Evolutionary conservation across 2,797 vertebrate genomes (phyloP).

Genomic region (Pristis pectinata): DNA sequence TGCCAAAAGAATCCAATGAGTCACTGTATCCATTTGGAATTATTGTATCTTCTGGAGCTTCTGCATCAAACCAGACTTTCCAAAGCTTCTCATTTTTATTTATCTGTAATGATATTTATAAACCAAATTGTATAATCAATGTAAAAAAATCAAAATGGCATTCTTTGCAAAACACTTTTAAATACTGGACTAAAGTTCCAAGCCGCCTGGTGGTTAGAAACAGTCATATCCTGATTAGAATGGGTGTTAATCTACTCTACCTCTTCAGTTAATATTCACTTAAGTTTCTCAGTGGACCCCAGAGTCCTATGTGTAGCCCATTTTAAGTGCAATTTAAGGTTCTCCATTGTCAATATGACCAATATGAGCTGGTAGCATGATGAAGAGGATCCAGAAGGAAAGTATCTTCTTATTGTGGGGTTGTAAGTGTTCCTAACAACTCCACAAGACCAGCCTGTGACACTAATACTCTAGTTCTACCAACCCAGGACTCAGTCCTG

Average conservation of each 20-base stretch:
- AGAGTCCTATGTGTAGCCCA: neutral
- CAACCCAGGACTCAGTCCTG: too few relatives aligned
- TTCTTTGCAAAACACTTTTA: slow-evolving; percentile 14
- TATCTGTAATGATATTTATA: slow-evolving; percentile 54
- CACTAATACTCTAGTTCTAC: neutral
- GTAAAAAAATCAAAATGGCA: slow-evolving; percentile 31
- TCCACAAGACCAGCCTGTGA: neutral
- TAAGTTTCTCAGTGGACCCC: neutral
- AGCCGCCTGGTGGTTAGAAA: neutral
- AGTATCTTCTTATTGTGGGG: neutral
- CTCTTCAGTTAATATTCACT: neutral
- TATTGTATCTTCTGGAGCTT: slow-evolving; percentile 67
- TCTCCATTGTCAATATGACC: neutral
- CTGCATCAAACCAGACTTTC: slow-evolving; percentile 70
- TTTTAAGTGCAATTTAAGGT: neutral
- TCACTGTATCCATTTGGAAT: slow-evolving; percentile 69
- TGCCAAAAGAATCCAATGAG: slow-evolving; percentile 64
- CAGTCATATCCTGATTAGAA: too few relatives aligned
- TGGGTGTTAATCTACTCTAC: neutral
- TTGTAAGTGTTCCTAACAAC: neutral
- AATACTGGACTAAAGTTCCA: neutral
- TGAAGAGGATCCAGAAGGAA: neutral
- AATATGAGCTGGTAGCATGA: neutral
- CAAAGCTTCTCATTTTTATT: slow-evolving; percentile 61
- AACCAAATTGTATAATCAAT: slow-evolving; percentile 8